Evolutionary conservation across 2,113 vertebrate genomes (phyloP).

Genomic region (Axis porcinus): DNA sequence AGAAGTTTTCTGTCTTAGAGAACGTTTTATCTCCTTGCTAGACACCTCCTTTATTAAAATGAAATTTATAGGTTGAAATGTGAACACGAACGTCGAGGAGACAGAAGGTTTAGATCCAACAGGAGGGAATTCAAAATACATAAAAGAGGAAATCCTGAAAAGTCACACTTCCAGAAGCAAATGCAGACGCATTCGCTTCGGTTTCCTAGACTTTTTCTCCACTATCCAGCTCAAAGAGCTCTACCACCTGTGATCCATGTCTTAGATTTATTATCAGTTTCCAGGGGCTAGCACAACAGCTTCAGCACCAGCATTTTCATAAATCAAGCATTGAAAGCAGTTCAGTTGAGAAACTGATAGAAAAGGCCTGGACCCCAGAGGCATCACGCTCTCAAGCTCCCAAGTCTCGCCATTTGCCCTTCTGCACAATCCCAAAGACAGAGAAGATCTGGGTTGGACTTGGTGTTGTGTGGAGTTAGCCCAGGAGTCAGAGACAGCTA

Average conservation of each 20-base stretch:
- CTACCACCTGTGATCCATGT: conserved; percentile 69
- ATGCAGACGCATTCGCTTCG: conserved; percentile 69
- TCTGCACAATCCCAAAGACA: conserved; percentile 33
- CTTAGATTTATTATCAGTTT: conserved; percentile 76
- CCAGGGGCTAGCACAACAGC: conserved; percentile 61
- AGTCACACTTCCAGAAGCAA: background rate
- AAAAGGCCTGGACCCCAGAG: conserved; percentile 46
- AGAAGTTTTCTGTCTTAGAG: background rate
- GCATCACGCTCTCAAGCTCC: conserved; percentile 58
- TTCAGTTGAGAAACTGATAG: conserved; percentile 65
- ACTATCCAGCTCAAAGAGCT: conserved; percentile 55
- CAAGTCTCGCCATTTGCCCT: conserved; percentile 54
- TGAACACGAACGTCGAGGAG: conserved; percentile 21
- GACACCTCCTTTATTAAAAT: conserved; percentile 80
- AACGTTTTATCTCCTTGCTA: conserved; percentile 72
- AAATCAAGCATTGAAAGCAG: conserved; percentile 75
- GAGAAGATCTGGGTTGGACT: background rate
- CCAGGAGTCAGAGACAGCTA: background rate
- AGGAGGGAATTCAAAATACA: conserved; percentile 56
- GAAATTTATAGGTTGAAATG: conserved; percentile 79
- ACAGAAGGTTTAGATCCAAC: conserved; percentile 57
- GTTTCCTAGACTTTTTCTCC: conserved; percentile 51
- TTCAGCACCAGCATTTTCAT: conserved; percentile 65
- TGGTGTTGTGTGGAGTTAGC: background rate
- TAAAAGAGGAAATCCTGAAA: conserved; percentile 62